Percentiles rank a stretch among this genome's conserved stretches.
phyloP scores from a whole-genome alignment of 2,113 vertebrate genomes.

The Paracyprichromis sp. region DNA sequence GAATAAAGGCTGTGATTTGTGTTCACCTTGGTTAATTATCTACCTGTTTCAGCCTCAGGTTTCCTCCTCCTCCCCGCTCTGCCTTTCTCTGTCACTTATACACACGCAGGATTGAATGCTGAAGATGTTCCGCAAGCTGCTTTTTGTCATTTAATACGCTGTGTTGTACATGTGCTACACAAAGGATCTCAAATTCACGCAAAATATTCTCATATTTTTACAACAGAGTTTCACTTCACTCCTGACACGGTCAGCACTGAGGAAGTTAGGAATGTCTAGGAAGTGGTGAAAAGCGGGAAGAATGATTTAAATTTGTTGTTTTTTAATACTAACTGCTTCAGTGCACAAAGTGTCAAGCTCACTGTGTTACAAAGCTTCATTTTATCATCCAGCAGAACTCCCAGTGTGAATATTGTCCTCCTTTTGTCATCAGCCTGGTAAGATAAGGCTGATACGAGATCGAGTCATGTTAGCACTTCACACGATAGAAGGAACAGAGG shows the following conservation, averaged over 20 bases:
- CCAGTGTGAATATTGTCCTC: conserved; percentile 47
- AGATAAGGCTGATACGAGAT: conserved; percentile 51
- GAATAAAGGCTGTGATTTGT: conserved; percentile 53
- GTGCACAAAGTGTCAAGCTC: not conserved
- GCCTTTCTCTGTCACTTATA: not conserved
- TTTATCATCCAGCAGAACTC: conserved; percentile 42
- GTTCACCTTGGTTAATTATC: conserved; percentile 65
- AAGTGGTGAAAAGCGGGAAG: conserved; percentile 35
- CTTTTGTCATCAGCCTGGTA: conserved; percentile 47
- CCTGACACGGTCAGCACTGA: conserved; percentile 7
- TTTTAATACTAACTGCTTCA: not conserved
- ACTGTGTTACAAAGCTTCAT: not conserved
- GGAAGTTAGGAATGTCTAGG: conserved; percentile 26
- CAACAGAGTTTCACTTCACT: not conserved
- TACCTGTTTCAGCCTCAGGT: conserved; percentile 45
- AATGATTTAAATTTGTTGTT: not conserved
- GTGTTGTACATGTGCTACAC: not conserved
- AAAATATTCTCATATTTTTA: not conserved
- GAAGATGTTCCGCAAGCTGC: not conserved
- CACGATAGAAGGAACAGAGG: conserved; percentile 8
- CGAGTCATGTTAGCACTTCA: conserved; percentile 35
- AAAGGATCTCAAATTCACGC: not conserved
- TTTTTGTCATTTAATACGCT: not conserved
- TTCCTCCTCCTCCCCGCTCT: not conserved
- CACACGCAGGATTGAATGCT: not conserved